Conservation (phyloP, 2,888 invertebrate genomes). For the Oithona nana region DNA sequence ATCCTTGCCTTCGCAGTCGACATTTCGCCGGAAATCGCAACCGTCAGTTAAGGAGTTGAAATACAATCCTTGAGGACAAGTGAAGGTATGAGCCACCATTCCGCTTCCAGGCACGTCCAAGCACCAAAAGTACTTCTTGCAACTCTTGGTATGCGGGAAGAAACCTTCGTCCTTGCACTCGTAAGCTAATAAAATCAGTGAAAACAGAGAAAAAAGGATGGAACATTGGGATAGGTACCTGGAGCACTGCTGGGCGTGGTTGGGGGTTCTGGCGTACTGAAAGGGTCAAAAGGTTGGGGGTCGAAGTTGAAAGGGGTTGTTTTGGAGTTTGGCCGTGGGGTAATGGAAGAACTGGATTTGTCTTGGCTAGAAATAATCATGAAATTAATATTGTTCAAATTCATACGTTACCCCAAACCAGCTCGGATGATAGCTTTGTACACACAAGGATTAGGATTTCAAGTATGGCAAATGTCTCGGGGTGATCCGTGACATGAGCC, state of each 20-base stretch:
- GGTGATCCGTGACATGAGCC: no score
- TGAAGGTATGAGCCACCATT: conserved; percentile 76
- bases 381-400: no score
- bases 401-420: no score
- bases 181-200: conserved; percentile 41
- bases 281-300: conserved; percentile 20
- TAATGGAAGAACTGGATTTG: no score
- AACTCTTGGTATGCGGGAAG: conserved; percentile 73
- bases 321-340: not conserved
- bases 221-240: not conserved
- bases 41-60: conserved; percentile 81
- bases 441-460: no score
- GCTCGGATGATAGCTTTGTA: no score
- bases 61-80: conserved; percentile 71
- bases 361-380: no score
- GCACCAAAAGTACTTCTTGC: conserved; percentile 89
- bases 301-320: not conserved
- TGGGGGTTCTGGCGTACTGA: conserved; percentile 54
- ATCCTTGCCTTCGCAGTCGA: conserved; percentile 38
- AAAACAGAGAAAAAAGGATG: not conserved
- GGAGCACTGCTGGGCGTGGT: conserved; percentile 43
- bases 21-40: conserved; percentile 76
- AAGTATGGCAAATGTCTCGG: no score
- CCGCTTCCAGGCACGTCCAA: conserved; percentile 71
- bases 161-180: conserved; percentile 84